A percentile compares a stretch with the other conserved stretches of the same genome.
phyloP scores from a whole-genome alignment of 2,888 invertebrate species.

The Homarus gammarus region DNA sequence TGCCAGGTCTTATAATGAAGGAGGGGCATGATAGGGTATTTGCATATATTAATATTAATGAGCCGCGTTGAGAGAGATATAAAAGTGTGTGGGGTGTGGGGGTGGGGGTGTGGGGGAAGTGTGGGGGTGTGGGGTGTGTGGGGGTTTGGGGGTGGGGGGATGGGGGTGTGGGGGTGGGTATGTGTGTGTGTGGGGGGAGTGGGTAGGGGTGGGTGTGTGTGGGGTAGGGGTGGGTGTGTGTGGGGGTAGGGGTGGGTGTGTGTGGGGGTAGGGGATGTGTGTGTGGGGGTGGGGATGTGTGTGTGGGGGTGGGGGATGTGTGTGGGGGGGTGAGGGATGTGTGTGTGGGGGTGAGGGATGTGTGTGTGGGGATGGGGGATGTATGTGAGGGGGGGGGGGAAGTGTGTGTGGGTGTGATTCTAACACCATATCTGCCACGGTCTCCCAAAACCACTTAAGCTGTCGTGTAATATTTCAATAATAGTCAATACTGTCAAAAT shows the following conservation, averaged over 20 bases:
- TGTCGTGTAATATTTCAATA: neutral
- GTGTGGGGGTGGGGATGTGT: neutral
- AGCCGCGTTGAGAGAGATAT: constrained; percentile 42
- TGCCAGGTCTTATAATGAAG: constrained; percentile 40
- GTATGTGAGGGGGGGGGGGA: no score
- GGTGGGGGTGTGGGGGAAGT: neutral
- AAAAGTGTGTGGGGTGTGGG: neutral
- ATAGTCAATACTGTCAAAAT: neutral
- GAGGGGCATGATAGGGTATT: constrained; percentile 54
- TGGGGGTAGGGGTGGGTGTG: neutral
- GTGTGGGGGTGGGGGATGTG: no score
- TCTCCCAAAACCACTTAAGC: no score
- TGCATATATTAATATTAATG: constrained; percentile 60
- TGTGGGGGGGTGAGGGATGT: no score
- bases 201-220: no score
- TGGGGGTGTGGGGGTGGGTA: neutral
- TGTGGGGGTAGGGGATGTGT: neutral
- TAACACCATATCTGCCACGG: no score
- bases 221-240: neutral
- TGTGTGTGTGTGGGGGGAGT: no score
- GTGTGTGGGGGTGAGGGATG: neutral
- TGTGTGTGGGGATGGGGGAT: no score
- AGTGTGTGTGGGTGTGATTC: no score
- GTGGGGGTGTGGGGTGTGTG: constrained; percentile 5
- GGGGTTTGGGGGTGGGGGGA: constrained; percentile 3